A percentile compares a stretch with the other conserved stretches of the same genome.
These are phyloP conservation scores for Columba guinea DNA, from an alignment of 2,797 vertebrate species.

Conservation along the genomic window DNA sequence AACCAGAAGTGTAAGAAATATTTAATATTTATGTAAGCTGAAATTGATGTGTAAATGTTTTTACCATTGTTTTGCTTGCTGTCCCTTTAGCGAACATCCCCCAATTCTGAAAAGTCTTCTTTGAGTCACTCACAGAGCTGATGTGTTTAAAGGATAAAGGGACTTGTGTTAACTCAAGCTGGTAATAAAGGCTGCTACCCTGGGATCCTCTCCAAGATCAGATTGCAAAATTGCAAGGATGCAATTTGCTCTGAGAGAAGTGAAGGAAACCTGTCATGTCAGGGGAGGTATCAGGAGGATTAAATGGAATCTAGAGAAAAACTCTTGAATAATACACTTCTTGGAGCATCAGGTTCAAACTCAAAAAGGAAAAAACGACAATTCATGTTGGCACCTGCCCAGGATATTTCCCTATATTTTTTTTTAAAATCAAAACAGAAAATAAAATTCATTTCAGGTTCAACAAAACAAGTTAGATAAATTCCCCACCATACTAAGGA, in stretches of 20 bases:
- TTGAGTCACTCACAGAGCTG: neutral
- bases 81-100: neutral
- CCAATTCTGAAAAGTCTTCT: neutral
- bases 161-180: neutral
- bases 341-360: neutral
- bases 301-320: slow-evolving; percentile 4
- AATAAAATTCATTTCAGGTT: neutral
- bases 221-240: neutral
- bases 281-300: neutral
- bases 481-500: neutral
- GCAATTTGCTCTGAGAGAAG: neutral
- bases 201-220: neutral
- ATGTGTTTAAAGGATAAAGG: slow-evolving; percentile 1
- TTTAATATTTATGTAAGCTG: neutral
- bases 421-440: neutral
- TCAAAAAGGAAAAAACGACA: neutral
- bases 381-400: neutral
- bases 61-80: neutral
- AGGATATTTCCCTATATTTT: neutral
- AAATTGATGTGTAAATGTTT: neutral
- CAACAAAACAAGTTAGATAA: neutral
- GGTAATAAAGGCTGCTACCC: neutral
- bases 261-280: neutral
- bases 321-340: neutral
- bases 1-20: neutral